phyloP scores from a whole-genome alignment of 92 coral and sea anemone species.

The Paramuricea clavata region DNA sequence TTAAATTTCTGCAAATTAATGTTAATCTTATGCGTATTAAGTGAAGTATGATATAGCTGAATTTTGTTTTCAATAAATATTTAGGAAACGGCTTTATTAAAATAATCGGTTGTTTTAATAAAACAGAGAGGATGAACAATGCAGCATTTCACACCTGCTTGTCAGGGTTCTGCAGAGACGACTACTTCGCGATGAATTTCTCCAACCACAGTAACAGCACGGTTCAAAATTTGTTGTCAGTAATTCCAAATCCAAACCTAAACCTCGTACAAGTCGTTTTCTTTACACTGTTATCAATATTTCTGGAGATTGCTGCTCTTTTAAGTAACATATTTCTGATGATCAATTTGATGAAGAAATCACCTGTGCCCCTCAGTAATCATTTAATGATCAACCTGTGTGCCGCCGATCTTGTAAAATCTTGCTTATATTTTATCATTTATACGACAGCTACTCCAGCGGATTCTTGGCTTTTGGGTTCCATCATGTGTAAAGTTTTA shows the following conservation, averaged over 20 bases:
- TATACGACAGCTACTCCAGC: neutral
- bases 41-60: too few relatives aligned
- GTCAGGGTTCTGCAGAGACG: too few relatives aligned
- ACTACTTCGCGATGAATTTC: too few relatives aligned
- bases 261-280: too few relatives aligned
- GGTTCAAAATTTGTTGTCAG: neutral
- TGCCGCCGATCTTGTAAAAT: neutral
- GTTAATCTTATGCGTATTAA: too few relatives aligned
- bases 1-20: too few relatives aligned
- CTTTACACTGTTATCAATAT: neutral
- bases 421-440: neutral
- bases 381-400: conserved; percentile 17
- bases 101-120: too few relatives aligned
- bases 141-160: too few relatives aligned
- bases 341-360: neutral
- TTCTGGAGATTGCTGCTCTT: neutral
- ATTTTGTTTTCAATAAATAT: too few relatives aligned
- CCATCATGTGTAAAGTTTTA: neutral
- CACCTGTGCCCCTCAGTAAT: neutral
- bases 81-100: too few relatives aligned
- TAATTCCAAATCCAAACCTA: neutral
- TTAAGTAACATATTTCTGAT: conserved; percentile 7
- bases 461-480: neutral
- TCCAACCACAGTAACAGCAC: neutral
- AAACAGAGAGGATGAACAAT: too few relatives aligned